Base-by-base conservation (phyloP, 2,797 vertebrate species). In the Anniella stebbinsi region DNA sequence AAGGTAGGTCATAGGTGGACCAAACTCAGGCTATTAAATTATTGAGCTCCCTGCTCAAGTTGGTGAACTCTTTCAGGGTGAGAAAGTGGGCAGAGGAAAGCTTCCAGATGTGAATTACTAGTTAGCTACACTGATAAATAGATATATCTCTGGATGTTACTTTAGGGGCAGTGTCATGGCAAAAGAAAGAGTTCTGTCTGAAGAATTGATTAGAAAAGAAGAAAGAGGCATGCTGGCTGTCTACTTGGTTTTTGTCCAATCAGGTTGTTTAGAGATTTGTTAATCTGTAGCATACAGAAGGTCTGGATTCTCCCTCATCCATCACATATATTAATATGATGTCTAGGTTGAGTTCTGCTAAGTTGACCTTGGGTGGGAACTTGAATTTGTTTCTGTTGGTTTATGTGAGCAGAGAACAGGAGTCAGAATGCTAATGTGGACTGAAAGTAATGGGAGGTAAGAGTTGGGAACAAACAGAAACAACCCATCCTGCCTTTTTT, bases 401-500 rank as follows among this genome's bases (percentile, higher is more conserved):
- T 88, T 73, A 0, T 91, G 73, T 90, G 0, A 0, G 86, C 84
- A 63, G 84, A 93, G 80, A 80, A 84, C 87, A 84, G 90, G 86
- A 93, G 84, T 83, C 93, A 95, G 86, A 94, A 94, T 94, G 87
- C 66, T 92, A 89, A 87, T 91, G 80, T 81, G 92, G 51, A 92
- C 92, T n/a, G 77, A 90, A 93, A 90, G 67, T 63, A 41, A 36
- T 48, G 23, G 73, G 94, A 92, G 80, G 78, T 92, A 87, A 88
- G 88, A 95, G 93, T 84, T 80, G 72, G 87, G 90, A 87, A 89
- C 89, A 95, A 95, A 94, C 33, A 92, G 87, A 87, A 92, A 92
- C 88, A 88, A 86, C 87, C 82, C 90, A 88, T 91, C 89, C n/a
- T 76, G 60, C 45, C 45, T 82, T 88, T 28, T 18, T 63, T 4